Percentiles rank a stretch among this genome's conserved stretches.
Conservation (phyloP, 2,888 invertebrate genomes). For the Drosophila yooni region DNA sequence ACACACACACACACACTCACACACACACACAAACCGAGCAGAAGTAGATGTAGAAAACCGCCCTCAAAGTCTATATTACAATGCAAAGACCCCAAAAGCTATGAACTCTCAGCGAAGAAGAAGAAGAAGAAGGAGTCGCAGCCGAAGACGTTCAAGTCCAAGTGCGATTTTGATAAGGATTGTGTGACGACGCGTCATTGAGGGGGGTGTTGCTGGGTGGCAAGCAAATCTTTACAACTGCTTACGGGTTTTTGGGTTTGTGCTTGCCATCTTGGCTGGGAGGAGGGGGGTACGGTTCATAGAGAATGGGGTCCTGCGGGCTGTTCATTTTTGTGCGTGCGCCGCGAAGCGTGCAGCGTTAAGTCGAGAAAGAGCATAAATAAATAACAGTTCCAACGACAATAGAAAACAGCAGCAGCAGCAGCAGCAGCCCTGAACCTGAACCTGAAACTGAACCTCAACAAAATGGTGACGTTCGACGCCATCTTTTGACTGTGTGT, state of each 20-base stretch:
- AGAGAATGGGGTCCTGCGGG: constrained; percentile 4
- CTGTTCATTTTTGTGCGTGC: constrained; percentile 45
- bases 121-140: too few relatives aligned
- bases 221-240: constrained; percentile 37
- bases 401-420: constrained; percentile 53
- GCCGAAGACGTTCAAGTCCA: constrained; percentile 49
- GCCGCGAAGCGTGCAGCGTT: constrained; percentile 78
- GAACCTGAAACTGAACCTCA: constrained; percentile 31
- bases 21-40: background rate
- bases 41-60: constrained; percentile 44
- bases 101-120: constrained; percentile 63
- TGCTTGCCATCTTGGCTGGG: background rate
- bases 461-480: constrained; percentile 77
- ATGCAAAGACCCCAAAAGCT: constrained; percentile 64
- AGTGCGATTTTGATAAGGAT: constrained; percentile 62
- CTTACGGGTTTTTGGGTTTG: background rate
- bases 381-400: constrained; percentile 70
- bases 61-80: constrained; percentile 59
- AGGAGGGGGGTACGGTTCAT: background rate
- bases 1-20: background rate
- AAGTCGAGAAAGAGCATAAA: constrained; percentile 80
- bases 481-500: constrained; percentile 62
- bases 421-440: constrained; percentile 10
- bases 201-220: background rate
- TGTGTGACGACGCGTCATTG: constrained; percentile 44